Base-by-base conservation (phyloP, 1,140 invertebrate genomes). In the Lordiphosa mommai region DNA sequence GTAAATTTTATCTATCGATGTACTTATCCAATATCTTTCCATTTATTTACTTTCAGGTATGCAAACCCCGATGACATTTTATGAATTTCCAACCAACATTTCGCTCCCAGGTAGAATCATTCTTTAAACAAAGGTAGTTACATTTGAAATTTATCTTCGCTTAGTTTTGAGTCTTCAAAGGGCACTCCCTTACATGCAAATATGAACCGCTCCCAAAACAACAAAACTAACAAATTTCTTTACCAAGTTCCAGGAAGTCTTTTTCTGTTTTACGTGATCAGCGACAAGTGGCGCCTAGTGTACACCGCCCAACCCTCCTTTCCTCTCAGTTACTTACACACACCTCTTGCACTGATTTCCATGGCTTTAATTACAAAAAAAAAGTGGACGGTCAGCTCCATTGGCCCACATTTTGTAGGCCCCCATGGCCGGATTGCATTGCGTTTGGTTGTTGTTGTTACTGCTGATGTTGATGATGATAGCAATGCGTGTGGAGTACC, bases 331-430 rank as follows among this genome's bases (percentile, higher is more conserved):
- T 10, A 37, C 10, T 33, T 33, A 33, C 10, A 1, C 34, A 37
- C 14, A 6, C 14, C 40, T 29, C 20, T 43, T 43, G 40, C 40
- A 23, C 40, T 43, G 40, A 43, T 43, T 43, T 43, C 20, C 40
- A 43, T 43, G 40, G 40, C 40, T 43, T 43, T 43, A 43, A 43
- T 43, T 43, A 43, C 40, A 41, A 41, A 40, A 41, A 40, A 17
- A 43, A 43, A 43, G 40, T 43, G 40, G 40, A 43, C 40, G 20
- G 40, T 43, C 40, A 43, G 20, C 40, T 27, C 23, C 40, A 43
- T 43, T 43, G 40, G 40, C 40, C 40, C 40, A 43, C 40, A 29
- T 43, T 43, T 43, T 43, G 40, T 43, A 23, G 40, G 40, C n/a
- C 10, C 9, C 6, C 40, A 41, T 43, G 40, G 40, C 12, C 20